Evolutionary conservation across 2,797 vertebrate genomes (phyloP), one percentile per base, ranked within the genome.

Genomic region (Psittacula derbiana): DNA sequence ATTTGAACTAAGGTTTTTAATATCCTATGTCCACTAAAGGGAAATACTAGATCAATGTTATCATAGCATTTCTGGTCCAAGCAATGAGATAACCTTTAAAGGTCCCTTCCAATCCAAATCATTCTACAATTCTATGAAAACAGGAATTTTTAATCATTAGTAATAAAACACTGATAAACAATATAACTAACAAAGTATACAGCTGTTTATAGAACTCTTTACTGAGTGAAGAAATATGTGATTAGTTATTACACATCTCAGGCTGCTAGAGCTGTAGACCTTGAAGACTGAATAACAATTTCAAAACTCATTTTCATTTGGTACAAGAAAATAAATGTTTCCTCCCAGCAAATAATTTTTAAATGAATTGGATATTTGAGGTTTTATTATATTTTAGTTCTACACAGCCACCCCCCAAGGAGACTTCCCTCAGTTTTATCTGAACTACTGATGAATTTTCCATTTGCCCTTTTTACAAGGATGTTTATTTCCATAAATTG

Each of bases 81-180:
- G 58, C 38, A 69, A 70, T 62, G n/a, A 80, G 21, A 40, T 18
- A 88, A 86, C 18, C 27, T 70, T 70, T 62, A 70, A 27, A 25
- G 6, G 33, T 33, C 19, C 25, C 11, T 91, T 90, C 58, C 82
- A 88, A 84, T 41, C 16, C 27, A 60, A 86, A 47, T 24, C 4
- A 4, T 15, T 58, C n/a, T 66, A 50, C 5, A 7, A 61, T 53
- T n/a, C 36, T 33, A 58, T 16, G 12, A 78, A 90, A 93, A 64
- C 9, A 76, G 30, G 6, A 31, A 2, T 0, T 16, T 46, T 74
- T 74, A 69, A 33, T 27, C 70, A 11, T 64, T 44, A 72, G 14
- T 17, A 78, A 86, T 95, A 92, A 87, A 86, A 86, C 69, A 86
- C 58, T 86, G 65, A 66, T 61, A 94, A 93, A 58, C 47, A 93